Evolutionary conservation across 2,888 invertebrate species (phyloP).

Genomic region (Rhyacophila evoluta): DNA sequence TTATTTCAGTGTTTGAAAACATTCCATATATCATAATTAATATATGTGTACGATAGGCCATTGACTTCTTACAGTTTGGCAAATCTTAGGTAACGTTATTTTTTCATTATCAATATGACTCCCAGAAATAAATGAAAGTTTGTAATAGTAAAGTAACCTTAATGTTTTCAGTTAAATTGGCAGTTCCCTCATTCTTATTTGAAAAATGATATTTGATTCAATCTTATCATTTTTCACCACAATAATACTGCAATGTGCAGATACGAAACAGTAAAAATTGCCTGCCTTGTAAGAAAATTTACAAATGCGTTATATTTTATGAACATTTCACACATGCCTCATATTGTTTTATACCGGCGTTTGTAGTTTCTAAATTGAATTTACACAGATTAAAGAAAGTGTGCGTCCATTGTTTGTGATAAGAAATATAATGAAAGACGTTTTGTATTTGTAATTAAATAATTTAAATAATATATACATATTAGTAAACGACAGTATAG

Average conservation of each 20-base stretch:
- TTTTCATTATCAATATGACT: no score
- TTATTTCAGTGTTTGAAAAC: not conserved
- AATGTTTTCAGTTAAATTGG: no score
- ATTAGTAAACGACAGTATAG: not conserved
- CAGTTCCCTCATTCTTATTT: not conserved
- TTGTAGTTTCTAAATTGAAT: not conserved
- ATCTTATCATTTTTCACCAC: no score
- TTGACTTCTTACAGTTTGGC: no score
- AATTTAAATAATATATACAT: constrained; percentile 7
- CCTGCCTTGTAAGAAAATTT: not conserved
- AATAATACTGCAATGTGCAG: not conserved
- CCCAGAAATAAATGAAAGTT: not conserved
- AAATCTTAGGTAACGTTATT: not conserved
- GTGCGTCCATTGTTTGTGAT: constrained; percentile 54
- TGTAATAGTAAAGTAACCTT: not conserved
- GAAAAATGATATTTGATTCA: not conserved
- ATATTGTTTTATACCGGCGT: not conserved
- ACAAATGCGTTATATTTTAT: not conserved
- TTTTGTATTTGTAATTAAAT: constrained; percentile 25
- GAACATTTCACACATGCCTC: not conserved
- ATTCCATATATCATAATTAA: constrained; percentile 3
- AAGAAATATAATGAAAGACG: constrained; percentile 39
- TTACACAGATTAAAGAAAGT: constrained; percentile 32
- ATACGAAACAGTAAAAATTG: not conserved
- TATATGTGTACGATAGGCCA: no score